Conservation (phyloP, 2,113 vertebrate genomes). For the Clarias magur region DNA sequence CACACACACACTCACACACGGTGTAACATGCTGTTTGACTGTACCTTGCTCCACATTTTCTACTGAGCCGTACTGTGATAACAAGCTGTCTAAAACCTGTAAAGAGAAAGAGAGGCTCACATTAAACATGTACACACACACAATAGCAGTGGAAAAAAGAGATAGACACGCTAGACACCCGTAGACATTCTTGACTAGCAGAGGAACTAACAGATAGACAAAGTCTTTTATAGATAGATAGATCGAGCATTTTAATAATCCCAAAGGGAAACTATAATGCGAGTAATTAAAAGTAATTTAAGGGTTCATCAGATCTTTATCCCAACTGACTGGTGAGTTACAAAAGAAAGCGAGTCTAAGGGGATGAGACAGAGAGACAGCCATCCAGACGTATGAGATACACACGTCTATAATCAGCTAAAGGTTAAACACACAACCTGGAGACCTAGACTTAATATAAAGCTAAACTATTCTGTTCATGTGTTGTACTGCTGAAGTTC, state of each 20-base stretch:
- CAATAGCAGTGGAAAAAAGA: neutral
- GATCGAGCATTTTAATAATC: too few species aligned
- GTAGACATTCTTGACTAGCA: neutral
- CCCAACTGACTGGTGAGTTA: neutral
- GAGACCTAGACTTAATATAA: neutral
- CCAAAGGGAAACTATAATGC: neutral
- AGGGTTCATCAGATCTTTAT: neutral
- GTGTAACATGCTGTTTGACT: neutral
- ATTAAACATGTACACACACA: neutral
- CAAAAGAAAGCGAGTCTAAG: neutral
- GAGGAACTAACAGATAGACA: neutral
- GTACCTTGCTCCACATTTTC: constrained; percentile 57
- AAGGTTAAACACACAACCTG: neutral
- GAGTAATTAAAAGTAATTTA: neutral
- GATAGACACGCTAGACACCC: neutral
- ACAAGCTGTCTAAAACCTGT: constrained; percentile 47
- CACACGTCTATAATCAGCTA: neutral
- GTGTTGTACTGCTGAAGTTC: too few species aligned
- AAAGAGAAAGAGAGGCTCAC: neutral
- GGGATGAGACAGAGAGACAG: neutral
- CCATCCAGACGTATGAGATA: neutral
- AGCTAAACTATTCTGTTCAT: too few species aligned
- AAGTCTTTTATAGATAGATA: too few species aligned
- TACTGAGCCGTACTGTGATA: constrained; percentile 54
- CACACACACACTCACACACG: constrained; percentile 4